A percentile compares a stretch with the other conserved stretches of the same genome.
Conservation (phyloP, 1,140 invertebrate genomes). For the Andrena cerasifolii region DNA sequence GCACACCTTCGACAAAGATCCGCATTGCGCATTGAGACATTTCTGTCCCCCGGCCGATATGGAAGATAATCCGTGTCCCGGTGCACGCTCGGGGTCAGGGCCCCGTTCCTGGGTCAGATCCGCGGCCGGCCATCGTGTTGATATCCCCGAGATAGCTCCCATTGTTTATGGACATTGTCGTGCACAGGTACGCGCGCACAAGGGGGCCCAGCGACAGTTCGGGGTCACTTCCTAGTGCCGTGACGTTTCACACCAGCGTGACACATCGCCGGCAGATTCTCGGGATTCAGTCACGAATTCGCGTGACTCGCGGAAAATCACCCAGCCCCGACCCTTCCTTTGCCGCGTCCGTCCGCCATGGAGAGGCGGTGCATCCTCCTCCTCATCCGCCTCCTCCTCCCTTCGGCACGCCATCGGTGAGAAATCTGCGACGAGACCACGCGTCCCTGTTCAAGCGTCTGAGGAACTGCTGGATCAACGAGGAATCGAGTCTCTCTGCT, state of each 20-base stretch:
- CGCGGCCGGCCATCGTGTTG: constrained; percentile 67
- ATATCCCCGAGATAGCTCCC: constrained; percentile 73
- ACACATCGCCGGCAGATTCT: constrained; percentile 68
- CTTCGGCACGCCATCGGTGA: constrained; percentile 49
- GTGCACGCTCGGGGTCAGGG: constrained; percentile 61
- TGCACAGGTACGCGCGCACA: constrained; percentile 50
- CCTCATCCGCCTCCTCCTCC: constrained; percentile 7
- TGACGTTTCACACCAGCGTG: constrained; percentile 73
- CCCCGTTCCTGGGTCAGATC: constrained; percentile 70
- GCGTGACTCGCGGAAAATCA: constrained; percentile 72
- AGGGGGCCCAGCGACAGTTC: constrained; percentile 67
- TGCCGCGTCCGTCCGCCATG: not conserved
- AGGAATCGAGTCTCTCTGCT: too few relatives aligned
- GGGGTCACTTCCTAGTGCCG: constrained; percentile 73
- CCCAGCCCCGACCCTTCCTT: constrained; percentile 27
- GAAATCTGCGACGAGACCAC: constrained; percentile 36
- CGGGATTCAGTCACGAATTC: constrained; percentile 73
- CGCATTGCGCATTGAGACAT: constrained; percentile 71
- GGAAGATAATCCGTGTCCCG: constrained; percentile 66
- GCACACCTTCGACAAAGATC: constrained; percentile 57
- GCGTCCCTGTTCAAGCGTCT: not conserved
- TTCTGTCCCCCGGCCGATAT: constrained; percentile 68
- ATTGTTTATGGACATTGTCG: constrained; percentile 74
- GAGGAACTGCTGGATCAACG: not conserved
- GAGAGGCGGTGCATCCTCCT: constrained; percentile 15